Percentiles rank a stretch among this genome's conserved stretches.
Evolutionary conservation across 2,888 invertebrate species (phyloP).

Genomic region (Acleris sparsana): DNA sequence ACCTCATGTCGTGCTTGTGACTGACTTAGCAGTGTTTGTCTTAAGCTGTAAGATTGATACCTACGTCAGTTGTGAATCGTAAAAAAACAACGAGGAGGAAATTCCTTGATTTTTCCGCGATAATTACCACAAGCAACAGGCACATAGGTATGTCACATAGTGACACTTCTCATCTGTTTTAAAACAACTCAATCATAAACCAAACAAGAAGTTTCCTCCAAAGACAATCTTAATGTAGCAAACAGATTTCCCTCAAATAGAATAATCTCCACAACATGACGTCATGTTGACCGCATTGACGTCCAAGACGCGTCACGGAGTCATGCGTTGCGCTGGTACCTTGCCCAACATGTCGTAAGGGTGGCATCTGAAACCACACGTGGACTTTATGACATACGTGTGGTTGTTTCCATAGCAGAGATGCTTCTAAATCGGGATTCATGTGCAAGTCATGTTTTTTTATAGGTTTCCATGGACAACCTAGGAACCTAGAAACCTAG

Average conservation of each 20-base stretch:
- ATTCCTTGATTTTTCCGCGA: too few relatives aligned
- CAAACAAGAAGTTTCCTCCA: constrained; percentile 12
- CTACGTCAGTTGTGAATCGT: too few relatives aligned
- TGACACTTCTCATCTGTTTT: too few relatives aligned
- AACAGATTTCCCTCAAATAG: constrained; percentile 24
- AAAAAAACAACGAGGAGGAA: too few relatives aligned
- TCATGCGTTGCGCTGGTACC: constrained; percentile 27
- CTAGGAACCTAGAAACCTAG: too few relatives aligned
- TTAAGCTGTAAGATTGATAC: too few relatives aligned
- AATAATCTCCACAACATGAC: constrained; percentile 22
- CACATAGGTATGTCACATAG: too few relatives aligned
- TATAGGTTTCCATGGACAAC: too few relatives aligned
- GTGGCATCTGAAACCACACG: constrained; percentile 40
- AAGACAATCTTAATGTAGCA: background rate
- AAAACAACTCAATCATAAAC: background rate
- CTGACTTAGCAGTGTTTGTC: too few relatives aligned
- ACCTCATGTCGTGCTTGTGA: too few relatives aligned
- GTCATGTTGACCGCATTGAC: constrained; percentile 34
- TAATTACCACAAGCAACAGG: too few relatives aligned
- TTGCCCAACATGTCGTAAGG: constrained; percentile 30
- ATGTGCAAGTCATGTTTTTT: too few relatives aligned
- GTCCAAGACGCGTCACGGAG: constrained; percentile 27
- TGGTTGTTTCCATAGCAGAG: constrained; percentile 35
- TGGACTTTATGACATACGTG: constrained; percentile 35
- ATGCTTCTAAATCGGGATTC: constrained; percentile 5